Conservation (phyloP, 2,797 vertebrate species). For the Prunella strophiata region DNA sequence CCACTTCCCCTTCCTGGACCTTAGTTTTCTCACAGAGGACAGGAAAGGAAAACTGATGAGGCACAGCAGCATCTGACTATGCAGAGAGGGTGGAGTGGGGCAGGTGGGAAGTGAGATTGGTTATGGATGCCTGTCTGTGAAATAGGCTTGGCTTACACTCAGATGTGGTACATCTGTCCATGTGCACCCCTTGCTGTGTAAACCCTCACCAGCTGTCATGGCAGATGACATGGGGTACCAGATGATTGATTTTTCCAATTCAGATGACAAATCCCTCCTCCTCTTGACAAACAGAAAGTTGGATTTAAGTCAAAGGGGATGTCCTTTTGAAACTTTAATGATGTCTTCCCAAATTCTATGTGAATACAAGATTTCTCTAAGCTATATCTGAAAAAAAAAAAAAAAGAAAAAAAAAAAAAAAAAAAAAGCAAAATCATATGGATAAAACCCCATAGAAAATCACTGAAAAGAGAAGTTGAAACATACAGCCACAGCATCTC, state of each 20-base stretch:
- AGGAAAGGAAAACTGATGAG: neutral
- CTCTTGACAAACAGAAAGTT: neutral
- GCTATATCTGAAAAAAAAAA: neutral
- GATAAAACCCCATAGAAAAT: neutral
- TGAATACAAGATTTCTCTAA: neutral
- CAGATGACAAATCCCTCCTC: neutral
- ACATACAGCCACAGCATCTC: neutral
- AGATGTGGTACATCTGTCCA: neutral
- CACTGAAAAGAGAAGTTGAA: neutral
- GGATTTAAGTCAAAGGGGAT: neutral
- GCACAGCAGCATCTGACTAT: accelerated
- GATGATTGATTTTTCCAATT: neutral
- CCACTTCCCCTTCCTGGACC: neutral
- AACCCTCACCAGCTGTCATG: neutral
- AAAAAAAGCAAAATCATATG: neutral
- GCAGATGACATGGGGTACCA: neutral
- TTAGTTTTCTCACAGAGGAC: neutral
- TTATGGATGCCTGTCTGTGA: neutral
- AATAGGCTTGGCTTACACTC: neutral
- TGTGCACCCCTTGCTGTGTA: neutral
- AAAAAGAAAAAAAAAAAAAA: neutral
- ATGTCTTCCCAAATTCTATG: neutral
- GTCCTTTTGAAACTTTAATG: neutral
- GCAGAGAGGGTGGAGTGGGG: neutral
- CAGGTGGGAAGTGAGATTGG: neutral